A percentile compares a stretch with the other conserved stretches of the same genome.
These are phyloP conservation scores for Pongo abelii DNA, from an alignment of 2,113 vertebrate species.

Conservation along the genomic window DNA sequence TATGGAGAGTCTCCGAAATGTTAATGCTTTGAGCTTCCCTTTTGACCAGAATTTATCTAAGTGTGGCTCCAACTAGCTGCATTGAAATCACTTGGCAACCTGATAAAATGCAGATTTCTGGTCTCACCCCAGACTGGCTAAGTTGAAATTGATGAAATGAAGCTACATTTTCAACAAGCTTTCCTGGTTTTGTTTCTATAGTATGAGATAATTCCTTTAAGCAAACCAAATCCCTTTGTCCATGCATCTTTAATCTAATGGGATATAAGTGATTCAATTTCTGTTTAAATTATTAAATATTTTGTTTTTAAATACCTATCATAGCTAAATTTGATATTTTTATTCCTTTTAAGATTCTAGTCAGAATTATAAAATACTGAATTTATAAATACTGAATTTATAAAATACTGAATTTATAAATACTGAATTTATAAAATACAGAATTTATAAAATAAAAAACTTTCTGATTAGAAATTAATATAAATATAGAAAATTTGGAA, in stretches of 20 bases:
- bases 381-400: too few relatives aligned
- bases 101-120: neutral
- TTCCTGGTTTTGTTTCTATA: neutral
- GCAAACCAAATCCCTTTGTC: constrained; percentile 10
- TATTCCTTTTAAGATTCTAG: neutral
- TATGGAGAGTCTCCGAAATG: neutral
- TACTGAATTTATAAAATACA: too few relatives aligned
- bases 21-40: neutral
- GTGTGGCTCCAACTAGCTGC: neutral
- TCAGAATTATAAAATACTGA: too few relatives aligned
- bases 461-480: neutral
- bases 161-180: neutral
- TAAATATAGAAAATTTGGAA: neutral
- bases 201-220: neutral
- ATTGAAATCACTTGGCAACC: neutral
- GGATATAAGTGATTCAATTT: neutral
- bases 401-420: too few relatives aligned
- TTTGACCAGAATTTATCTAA: neutral
- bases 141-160: neutral
- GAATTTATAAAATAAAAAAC: neutral
- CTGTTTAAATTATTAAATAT: constrained; percentile 21
- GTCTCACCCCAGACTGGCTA: neutral
- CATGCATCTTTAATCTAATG: constrained; percentile 5
- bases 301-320: neutral
- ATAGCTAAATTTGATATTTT: neutral